phyloP scores from a whole-genome alignment of 2,797 vertebrate species.

The Myotis planiceps region DNA sequence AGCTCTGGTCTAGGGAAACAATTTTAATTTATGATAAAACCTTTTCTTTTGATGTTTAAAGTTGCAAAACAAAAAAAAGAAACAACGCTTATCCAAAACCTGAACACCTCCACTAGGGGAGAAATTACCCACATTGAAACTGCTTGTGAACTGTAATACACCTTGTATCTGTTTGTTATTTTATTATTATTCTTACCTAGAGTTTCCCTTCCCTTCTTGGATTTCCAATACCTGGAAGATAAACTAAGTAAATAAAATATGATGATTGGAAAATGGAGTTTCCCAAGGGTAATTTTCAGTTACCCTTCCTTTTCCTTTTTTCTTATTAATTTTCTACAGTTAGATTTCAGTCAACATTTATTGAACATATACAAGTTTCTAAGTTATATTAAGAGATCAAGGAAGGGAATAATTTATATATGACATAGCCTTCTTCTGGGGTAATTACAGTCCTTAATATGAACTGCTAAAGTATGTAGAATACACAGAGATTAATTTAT shows the following conservation, averaged over 20 bases:
- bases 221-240: background rate
- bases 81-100: background rate
- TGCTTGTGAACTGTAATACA: background rate
- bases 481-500: slow-evolving; percentile 18
- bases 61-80: slow-evolving; percentile 27
- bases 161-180: background rate
- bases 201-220: slow-evolving; percentile 22
- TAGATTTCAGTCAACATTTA: background rate
- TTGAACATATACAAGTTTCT: background rate
- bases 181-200: background rate
- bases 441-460: background rate
- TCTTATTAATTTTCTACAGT: background rate
- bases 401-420: slow-evolving; percentile 16
- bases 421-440: background rate
- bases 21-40: slow-evolving; percentile 39
- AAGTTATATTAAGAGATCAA: background rate
- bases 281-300: background rate
- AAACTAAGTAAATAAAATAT: background rate
- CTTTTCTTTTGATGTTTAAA: background rate
- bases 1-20: background rate
- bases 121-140: background rate
- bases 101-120: background rate
- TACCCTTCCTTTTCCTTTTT: slow-evolving; percentile 9
- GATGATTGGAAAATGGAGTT: slow-evolving; percentile 1
- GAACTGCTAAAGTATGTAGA: background rate